Base-by-base conservation (phyloP, 2,888 invertebrate species). In the Oxycera nigricornis region DNA sequence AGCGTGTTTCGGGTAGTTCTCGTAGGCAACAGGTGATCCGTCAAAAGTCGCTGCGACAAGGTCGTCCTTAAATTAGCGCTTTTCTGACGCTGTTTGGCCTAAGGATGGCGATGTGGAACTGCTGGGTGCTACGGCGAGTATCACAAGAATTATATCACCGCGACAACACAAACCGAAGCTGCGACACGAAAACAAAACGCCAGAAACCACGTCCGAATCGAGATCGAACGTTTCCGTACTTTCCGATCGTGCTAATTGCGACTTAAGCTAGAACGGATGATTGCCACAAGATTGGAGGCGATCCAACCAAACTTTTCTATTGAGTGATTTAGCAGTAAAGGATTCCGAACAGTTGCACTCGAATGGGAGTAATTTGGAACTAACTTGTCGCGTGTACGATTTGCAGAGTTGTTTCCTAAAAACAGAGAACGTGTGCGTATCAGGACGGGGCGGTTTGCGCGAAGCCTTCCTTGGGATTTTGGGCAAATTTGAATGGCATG, bases 11-110 rank as follows among this genome's bases (percentile, higher is more conserved):
- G 30, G 17, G 20, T 22, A 31, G 39, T 20, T 41, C 46, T 46
- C 11, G 22, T 31, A n/a, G 31, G 24, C 52, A 70, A 70, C 70
- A 70, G 70, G 70, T 70, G 52, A 68, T 46, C 50, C 65, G 41
- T 22, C 24, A 41, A 67, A 24, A 28, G 28, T 46, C 28, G 28
- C 41, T 24, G 26, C 39, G 14, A 31, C 61, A 20, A 55, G 24
- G 9, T 14, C n/a, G n/a, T n/a, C n/a, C n/a, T n/a, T n/a, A n/a
- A n/a, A n/a, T n/a, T 17, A 50, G 14, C 39, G 14, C 50, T n/a
- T 17, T 2, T 50, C n/a, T n/a, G n/a, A n/a, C n/a, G n/a, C n/a
- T n/a, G n/a, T n/a, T n/a, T n/a, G n/a, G n/a, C n/a, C n/a, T n/a
- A n/a, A n/a, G n/a, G n/a, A n/a, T n/a, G n/a, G n/a, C n/a, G n/a